phyloP scores from a whole-genome alignment of 2,797 vertebrate genomes.

The Pristis pectinata region DNA sequence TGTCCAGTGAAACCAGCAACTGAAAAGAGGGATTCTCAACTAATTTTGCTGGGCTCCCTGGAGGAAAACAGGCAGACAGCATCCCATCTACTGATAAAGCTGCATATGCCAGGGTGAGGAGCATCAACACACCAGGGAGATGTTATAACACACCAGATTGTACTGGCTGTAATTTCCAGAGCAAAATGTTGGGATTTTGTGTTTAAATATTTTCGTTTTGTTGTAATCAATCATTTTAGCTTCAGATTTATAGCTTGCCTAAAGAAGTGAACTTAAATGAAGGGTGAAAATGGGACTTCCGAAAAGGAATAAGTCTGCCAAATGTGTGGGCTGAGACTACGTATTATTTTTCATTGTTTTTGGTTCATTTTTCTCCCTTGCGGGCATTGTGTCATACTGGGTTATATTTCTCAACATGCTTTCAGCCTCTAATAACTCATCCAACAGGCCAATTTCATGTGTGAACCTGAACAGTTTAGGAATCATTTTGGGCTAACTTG shows the following conservation, averaged over 20 bases:
- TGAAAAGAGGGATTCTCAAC: not conserved
- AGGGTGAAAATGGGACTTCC: not conserved
- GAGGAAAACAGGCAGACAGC: not conserved
- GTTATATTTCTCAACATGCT: not conserved
- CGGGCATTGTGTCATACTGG: not conserved
- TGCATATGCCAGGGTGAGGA: not conserved
- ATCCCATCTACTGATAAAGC: not conserved
- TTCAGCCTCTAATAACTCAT: not conserved
- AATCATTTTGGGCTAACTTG: not conserved
- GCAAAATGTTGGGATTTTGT: not conserved
- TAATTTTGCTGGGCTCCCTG: not conserved
- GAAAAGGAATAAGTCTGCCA: not conserved
- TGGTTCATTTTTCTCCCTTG: not conserved
- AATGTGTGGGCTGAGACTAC: not conserved
- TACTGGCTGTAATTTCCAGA: not conserved
- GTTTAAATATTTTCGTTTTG: not conserved
- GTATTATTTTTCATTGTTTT: constrained; percentile 14
- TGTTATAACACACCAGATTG: not conserved
- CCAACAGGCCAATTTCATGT: not conserved
- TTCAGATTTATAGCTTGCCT: not conserved
- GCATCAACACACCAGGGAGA: not conserved
- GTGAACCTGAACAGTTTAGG: not conserved
- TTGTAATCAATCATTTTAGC: not conserved
- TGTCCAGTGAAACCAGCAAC: not conserved
- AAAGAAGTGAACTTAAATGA: not conserved